Percentiles rank a stretch among this genome's conserved stretches.
Evolutionary conservation across 2,113 vertebrate genomes (phyloP).

Genomic region (Hylia prasina): DNA sequence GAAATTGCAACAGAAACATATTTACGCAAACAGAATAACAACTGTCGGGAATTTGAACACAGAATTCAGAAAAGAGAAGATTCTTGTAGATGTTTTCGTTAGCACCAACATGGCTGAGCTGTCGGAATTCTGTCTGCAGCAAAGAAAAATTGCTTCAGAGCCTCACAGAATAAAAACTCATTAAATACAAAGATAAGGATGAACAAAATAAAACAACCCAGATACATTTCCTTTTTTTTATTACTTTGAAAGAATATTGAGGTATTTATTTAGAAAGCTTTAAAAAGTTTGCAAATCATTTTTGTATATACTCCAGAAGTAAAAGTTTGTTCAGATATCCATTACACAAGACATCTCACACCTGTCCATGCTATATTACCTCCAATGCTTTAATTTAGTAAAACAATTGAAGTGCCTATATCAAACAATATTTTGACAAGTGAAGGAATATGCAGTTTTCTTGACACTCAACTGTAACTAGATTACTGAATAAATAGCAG

Average conservation of each 20-base stretch:
- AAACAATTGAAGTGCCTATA: neutral
- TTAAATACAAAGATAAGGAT: neutral
- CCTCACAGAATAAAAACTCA: neutral
- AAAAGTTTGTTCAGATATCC: neutral
- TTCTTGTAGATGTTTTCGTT: neutral
- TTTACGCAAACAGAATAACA: neutral
- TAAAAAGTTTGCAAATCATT: neutral
- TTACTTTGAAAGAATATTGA: neutral
- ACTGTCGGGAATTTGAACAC: neutral
- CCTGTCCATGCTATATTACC: neutral
- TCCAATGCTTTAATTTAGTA: neutral
- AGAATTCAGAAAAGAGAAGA: neutral
- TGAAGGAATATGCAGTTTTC: neutral
- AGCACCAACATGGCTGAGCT: neutral
- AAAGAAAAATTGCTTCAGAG: neutral
- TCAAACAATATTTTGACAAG: neutral
- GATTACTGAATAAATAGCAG: neutral
- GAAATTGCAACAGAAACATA: neutral
- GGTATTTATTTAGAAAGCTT: neutral
- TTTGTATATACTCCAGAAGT: neutral
- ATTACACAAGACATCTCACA: neutral
- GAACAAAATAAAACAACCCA: neutral
- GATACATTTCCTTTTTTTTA: neutral
- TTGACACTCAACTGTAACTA: neutral
- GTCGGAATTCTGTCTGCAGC: neutral